These are phyloP conservation scores for Penaeus monodon DNA, from an alignment of 2,888 invertebrate species.

Conservation along the genomic window DNA sequence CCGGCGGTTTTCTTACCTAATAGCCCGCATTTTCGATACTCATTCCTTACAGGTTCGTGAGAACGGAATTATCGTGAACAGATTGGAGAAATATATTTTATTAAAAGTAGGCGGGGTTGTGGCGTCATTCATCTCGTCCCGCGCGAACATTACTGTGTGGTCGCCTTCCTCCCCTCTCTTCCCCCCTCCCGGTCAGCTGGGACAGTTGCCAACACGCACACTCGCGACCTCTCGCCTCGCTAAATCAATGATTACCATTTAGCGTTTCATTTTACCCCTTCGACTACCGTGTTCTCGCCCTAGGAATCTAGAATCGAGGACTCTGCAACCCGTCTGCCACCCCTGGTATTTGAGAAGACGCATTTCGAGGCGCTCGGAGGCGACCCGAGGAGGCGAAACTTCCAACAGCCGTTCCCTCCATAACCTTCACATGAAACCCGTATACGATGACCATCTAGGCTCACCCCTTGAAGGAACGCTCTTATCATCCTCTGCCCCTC, in stretches of 20 bases:
- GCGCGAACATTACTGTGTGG: slow-evolving; percentile 38
- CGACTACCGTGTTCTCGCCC: no score
- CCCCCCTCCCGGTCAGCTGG: slow-evolving; percentile 1
- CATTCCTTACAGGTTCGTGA: background rate
- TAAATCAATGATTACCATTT: background rate
- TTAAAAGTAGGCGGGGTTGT: slow-evolving; percentile 50
- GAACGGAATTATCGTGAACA: background rate
- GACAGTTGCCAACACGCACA: slow-evolving; percentile 30
- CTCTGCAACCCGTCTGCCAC: no score
- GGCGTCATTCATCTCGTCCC: slow-evolving; percentile 54
- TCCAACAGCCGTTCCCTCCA: no score
- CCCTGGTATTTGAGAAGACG: no score
- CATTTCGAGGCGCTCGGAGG: no score
- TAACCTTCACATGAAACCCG: no score
- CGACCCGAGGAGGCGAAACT: no score
- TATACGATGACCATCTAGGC: no score
- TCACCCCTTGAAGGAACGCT: no score
- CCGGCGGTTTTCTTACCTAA: background rate
- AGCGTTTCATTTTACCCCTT: background rate
- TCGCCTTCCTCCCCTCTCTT: slow-evolving; percentile 10
- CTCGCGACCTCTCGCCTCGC: slow-evolving; percentile 5
- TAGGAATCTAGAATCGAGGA: no score
- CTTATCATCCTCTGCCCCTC: no score
- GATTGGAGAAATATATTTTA: slow-evolving; percentile 16
- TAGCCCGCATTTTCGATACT: background rate